Evolutionary conservation across 2,797 vertebrate genomes (phyloP), one percentile per base, ranked within the genome.

Genomic region (Pseudotriccus pelzelni): DNA sequence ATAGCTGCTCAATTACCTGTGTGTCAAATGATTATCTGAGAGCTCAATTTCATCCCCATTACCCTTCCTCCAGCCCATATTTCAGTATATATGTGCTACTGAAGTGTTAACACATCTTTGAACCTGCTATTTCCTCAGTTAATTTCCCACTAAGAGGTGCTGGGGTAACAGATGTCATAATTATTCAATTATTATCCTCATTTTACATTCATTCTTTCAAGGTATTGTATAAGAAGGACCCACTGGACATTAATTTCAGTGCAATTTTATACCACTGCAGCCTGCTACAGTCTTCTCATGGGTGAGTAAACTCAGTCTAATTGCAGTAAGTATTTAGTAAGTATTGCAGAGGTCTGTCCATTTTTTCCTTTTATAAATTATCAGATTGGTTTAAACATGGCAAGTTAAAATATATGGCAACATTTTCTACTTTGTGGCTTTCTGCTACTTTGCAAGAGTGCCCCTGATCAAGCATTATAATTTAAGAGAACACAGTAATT

Each of bases 11-110:
- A 99, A 99, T 99, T 99, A 99, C 98, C 98, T 98, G 97, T 93
- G 97, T 98, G 98, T 98, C 98, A 99, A 98, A 98, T 98, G 98
- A 99, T 99, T 99, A 99, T 99, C 98, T 97, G 96, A 96, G 95
- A 98, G 98, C 98, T 99, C 99, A 98, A 99, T 99, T 99, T 98
- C 98, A 98, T 98, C 98, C 98, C 98, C 98, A 98, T 99, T 99
- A 99, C 96, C 96, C 98, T 94, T 93, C 97, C 97, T 96, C 97
- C 97, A 97, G 96, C 97, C 98, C 98, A 98, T 99, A 99, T 98
- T 99, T 99, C 98, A 99, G 99, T n/a, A 98, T 99, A 98, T 98
- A 98, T 98, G 98, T 97, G 98, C 98, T 98, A 98, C 98, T 97
- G 97, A 98, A 98, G 98, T 96, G 96, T 98, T 98, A 98, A 98